Evolutionary conservation across 2,113 vertebrate genomes (phyloP).

Genomic region (Trichechus manatus): DNA sequence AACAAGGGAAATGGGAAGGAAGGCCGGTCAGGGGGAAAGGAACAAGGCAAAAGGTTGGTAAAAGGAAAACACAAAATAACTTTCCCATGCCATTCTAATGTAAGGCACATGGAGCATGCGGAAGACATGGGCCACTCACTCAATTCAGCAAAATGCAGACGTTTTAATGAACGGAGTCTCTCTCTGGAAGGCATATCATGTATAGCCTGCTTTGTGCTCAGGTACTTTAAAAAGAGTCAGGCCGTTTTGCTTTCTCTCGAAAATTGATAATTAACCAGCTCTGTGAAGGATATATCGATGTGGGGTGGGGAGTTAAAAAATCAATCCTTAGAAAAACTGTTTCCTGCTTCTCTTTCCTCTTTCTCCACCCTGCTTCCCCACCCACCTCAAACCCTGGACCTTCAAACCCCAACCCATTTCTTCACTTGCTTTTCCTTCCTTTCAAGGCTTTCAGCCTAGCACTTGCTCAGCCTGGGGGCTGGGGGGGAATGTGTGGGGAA

Average conservation of each 20-base stretch:
- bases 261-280: conserved; percentile 91
- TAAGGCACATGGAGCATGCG: not conserved
- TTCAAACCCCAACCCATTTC: not conserved
- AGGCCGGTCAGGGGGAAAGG: not conserved
- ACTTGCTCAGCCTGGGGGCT: not conserved
- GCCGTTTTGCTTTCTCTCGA: conserved; percentile 88
- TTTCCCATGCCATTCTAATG: not conserved
- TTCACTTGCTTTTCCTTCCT: not conserved
- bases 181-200: not conserved
- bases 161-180: not conserved
- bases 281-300: conserved; percentile 82
- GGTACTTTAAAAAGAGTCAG: conserved; percentile 70
- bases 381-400: not conserved
- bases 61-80: not conserved
- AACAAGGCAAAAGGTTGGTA: not conserved
- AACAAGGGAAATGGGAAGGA: not conserved
- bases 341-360: conserved; percentile 78
- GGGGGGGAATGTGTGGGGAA: not conserved
- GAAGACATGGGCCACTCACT: not conserved
- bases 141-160: not conserved
- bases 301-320: conserved; percentile 79
- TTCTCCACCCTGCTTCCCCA: conserved; percentile 61
- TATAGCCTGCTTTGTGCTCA: conserved; percentile 57
- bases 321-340: conserved; percentile 85
- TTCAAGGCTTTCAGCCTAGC: not conserved